Conservation (phyloP, 2,888 invertebrate genomes). For the Pseudanteris insignis region DNA sequence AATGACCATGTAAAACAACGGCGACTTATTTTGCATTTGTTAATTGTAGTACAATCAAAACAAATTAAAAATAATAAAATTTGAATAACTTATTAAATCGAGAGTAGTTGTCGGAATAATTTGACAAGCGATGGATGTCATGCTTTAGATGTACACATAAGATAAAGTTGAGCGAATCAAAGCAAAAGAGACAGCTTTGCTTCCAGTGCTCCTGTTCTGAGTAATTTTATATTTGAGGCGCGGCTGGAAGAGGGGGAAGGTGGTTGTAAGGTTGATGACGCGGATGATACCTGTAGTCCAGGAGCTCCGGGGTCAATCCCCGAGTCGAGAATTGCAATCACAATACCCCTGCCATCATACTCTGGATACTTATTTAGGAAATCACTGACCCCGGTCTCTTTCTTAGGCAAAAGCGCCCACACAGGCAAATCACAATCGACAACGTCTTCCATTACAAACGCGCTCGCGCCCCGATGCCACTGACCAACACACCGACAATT, state of each 20-base stretch:
- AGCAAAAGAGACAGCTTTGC: too few relatives aligned
- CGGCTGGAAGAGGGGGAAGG: background rate
- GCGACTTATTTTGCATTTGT: too few relatives aligned
- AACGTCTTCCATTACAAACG: constrained; percentile 62
- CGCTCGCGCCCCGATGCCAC: constrained; percentile 45
- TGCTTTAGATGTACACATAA: too few relatives aligned
- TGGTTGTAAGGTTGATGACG: constrained; percentile 3
- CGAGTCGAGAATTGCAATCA: constrained; percentile 96
- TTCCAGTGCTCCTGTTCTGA: too few relatives aligned
- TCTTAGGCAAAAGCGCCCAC: constrained; percentile 89
- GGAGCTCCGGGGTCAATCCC: constrained; percentile 97
- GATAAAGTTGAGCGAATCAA: too few relatives aligned
- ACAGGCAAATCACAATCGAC: constrained; percentile 76
- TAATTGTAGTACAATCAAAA: too few relatives aligned
- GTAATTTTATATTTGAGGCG: too few relatives aligned
- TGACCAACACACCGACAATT: constrained; percentile 50
- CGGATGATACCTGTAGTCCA: constrained; percentile 81
- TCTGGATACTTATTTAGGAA: constrained; percentile 82
- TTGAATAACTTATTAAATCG: too few relatives aligned
- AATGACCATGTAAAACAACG: too few relatives aligned
- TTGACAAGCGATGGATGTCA: too few relatives aligned
- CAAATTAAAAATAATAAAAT: too few relatives aligned
- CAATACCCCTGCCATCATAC: constrained; percentile 89
- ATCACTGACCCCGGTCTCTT: constrained; percentile 89
- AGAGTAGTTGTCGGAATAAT: too few relatives aligned